Evolutionary conservation across 2,113 vertebrate species (phyloP), one percentile per base, ranked within the genome.

Genomic region (Rousettus leschenaultii): DNA sequence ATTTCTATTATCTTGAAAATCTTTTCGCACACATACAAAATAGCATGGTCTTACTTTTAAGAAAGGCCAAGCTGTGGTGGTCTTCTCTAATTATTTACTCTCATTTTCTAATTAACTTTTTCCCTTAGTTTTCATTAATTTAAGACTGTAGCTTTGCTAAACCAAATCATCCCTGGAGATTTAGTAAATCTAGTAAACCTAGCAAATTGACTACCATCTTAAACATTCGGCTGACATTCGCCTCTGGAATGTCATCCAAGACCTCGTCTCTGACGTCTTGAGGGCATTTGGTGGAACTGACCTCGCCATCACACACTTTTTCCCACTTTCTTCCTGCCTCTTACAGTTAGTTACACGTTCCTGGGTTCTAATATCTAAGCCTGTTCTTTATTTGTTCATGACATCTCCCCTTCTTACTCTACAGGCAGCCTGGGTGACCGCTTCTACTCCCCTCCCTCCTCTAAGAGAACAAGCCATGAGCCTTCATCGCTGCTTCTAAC

Each of bases 1-100:
- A 55, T 79, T 82, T 89, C 35, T 61, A 7, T 61, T 75, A 38
- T 70, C 35, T 38, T 89, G 70, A 77, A 90, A 96, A 43, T 65
- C 13, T 63, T 70, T 75, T 74, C 15, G 4, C 30, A 65, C 83
- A 74, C 10, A 59, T 13, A 24, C 57, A 24, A 83, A 68, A 35
- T 13, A 70, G 9, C 57, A 75, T 45, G 15, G 18, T 74, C 65
- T 92, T 51, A 70, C n/a, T 65, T 86, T 86, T 91, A 77, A 80
- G n/a, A 85, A 74, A 84, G 19, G 6, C 28, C 26, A 40, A 48
- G 13, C 5, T 53, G 19, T 24, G 8, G 48, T 6, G 8, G 35
- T 21, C 40, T 84, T 85, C 53, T 79, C 4, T 73, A 88, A 55
- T 55, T 85, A 61, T 43, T 78, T 85, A 78, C 83, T 61, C 6